Evolutionary conservation across 1,140 invertebrate genomes (phyloP).

Genomic region (Camponotus floridanus): DNA sequence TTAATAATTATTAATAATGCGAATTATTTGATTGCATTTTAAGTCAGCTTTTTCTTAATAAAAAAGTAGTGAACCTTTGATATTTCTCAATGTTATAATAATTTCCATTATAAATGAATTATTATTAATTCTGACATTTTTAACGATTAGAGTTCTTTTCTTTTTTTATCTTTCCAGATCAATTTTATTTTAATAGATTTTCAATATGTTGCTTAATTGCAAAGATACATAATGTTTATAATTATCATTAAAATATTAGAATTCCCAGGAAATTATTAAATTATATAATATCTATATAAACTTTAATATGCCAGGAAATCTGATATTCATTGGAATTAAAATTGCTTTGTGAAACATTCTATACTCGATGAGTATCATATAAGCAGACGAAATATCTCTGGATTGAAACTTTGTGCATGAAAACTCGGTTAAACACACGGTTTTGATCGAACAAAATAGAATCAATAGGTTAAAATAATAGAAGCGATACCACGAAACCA

Average conservation of each 20-base stretch:
- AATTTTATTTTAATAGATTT: neutral
- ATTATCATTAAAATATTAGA: neutral
- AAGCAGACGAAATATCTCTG: neutral
- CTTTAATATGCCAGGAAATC: neutral
- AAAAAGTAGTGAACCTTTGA: neutral
- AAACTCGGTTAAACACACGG: slow-evolving; percentile 1
- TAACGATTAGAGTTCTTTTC: neutral
- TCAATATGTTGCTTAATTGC: neutral
- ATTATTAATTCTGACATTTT: neutral
- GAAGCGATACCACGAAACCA: slow-evolving; percentile 24
- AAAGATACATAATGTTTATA: neutral
- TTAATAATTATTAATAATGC: neutral
- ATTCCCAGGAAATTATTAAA: neutral
- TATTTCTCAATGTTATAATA: neutral
- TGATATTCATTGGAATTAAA: neutral
- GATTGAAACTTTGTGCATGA: slow-evolving; percentile 13
- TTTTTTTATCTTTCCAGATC: neutral
- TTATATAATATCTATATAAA: neutral
- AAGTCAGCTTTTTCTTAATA: neutral
- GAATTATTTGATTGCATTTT: neutral
- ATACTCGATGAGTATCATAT: neutral
- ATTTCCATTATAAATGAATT: too few relatives aligned
- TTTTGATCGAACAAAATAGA: neutral
- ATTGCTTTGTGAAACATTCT: neutral
- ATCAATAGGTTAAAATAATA: slow-evolving; percentile 48